phyloP scores from a whole-genome alignment of 2,888 invertebrate genomes.

The Cataglyphis altisquamis region DNA sequence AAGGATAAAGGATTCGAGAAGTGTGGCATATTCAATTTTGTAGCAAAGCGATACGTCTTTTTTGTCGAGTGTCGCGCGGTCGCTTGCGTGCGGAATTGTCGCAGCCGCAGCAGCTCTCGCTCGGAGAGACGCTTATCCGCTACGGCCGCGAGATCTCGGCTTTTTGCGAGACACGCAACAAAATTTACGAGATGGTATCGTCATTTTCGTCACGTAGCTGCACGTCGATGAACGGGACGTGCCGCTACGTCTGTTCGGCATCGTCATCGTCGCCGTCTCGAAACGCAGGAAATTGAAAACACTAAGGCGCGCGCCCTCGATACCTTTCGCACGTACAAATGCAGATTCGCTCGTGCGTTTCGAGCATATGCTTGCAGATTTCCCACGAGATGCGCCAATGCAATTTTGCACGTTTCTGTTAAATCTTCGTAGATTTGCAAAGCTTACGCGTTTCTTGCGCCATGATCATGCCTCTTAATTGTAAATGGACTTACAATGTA shows the following conservation, averaged over 20 bases:
- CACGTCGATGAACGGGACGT: constrained; percentile 44
- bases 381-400: neutral
- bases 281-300: constrained; percentile 50
- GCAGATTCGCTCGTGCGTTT: constrained; percentile 32
- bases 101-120: neutral
- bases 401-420: constrained; percentile 8
- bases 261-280: neutral
- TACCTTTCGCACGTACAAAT: neutral
- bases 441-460: neutral
- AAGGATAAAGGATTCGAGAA: constrained; percentile 65
- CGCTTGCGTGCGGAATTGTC: neutral
- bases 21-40: constrained; percentile 73
- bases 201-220: constrained; percentile 50
- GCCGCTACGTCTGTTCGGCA: constrained; percentile 23
- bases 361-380: neutral
- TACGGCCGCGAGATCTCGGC: constrained; percentile 25
- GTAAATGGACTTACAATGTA: neutral
- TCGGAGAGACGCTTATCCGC: constrained; percentile 28
- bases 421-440: constrained; percentile 8
- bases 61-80: constrained; percentile 34
- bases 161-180: constrained; percentile 46
- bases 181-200: constrained; percentile 46
- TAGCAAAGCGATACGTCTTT: constrained; percentile 56
- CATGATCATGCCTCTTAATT: constrained; percentile 30
- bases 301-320: constrained; percentile 18